Percentiles rank a stretch among this genome's conserved stretches.
phyloP scores from a whole-genome alignment of 2,888 invertebrate genomes.

The Limenitis camilla region DNA sequence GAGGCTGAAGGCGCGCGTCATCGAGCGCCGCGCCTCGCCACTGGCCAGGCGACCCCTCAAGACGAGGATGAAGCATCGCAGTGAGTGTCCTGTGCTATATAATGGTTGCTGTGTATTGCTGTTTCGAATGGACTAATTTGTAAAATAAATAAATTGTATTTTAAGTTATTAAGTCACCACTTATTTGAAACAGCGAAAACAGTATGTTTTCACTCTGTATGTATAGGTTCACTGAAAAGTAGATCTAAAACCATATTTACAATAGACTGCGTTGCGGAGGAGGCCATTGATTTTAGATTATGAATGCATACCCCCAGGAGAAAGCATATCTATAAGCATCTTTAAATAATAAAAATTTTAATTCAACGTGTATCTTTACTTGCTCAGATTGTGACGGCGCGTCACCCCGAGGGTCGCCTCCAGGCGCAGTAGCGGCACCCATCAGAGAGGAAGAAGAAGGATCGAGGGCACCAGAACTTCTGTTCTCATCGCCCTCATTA shows the following conservation, averaged over 20 bases:
- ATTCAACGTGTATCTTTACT: conserved; percentile 35
- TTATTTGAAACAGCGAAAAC: too few relatives aligned
- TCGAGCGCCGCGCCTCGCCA: conserved; percentile 95
- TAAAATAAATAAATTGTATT: too few relatives aligned
- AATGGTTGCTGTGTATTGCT: neutral
- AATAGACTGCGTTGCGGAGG: too few relatives aligned
- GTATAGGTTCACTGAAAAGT: too few relatives aligned
- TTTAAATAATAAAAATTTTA: conserved; percentile 65
- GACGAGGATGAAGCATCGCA: conserved; percentile 79
- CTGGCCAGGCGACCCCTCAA: conserved; percentile 87
- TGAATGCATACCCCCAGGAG: too few relatives aligned
- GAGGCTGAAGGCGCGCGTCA: conserved; percentile 94
- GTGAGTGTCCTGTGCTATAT: conserved; percentile 42
- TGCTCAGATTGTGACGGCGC: conserved; percentile 64
- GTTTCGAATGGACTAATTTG: too few relatives aligned
- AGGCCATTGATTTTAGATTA: too few relatives aligned
- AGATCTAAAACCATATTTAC: too few relatives aligned
- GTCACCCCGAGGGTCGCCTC: conserved; percentile 74
- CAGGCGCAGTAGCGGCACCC: conserved; percentile 73
- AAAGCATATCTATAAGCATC: too few relatives aligned
- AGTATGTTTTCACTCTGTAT: too few relatives aligned
- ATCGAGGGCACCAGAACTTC: conserved; percentile 80
- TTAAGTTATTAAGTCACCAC: too few relatives aligned
- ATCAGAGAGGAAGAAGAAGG: conserved; percentile 89
- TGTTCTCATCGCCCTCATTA: conserved; percentile 96